These are phyloP conservation scores for Sphecodes monilicornis DNA, from an alignment of 2,888 invertebrate genomes.

Conservation along the genomic window DNA sequence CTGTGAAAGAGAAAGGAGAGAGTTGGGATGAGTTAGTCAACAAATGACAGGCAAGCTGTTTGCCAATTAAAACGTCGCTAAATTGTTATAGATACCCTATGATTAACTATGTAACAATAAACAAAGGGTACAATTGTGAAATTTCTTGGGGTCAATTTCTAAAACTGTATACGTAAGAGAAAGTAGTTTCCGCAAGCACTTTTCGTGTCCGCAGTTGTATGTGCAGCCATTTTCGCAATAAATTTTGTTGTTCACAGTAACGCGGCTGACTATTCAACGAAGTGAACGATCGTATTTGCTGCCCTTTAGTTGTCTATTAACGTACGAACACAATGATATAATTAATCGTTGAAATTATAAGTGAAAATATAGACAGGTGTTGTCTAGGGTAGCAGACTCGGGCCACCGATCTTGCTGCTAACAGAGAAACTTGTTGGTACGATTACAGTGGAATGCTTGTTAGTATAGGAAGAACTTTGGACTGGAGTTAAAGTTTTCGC, in stretches of 20 bases:
- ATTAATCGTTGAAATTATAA: neutral
- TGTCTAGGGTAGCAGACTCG: neutral
- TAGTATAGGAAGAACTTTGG: slow-evolving; percentile 9
- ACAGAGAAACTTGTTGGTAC: slow-evolving; percentile 29
- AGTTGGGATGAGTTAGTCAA: neutral
- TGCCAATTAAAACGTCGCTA: neutral
- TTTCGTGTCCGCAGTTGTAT: neutral
- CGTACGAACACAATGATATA: neutral
- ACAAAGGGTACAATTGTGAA: neutral
- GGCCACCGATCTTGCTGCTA: slow-evolving; percentile 13
- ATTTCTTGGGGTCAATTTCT: neutral
- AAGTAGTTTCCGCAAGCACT: neutral
- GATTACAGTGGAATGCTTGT: slow-evolving; percentile 16
- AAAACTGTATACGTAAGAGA: neutral
- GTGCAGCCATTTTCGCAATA: neutral
- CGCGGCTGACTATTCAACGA: neutral
- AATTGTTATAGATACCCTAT: neutral
- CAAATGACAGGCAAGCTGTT: neutral
- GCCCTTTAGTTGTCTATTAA: neutral
- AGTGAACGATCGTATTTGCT: neutral
- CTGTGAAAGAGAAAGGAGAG: neutral
- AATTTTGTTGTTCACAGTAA: neutral
- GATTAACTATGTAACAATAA: neutral
- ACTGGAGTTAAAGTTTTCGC: neutral
- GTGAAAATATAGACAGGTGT: neutral